Base-by-base conservation (phyloP, 92 coral and sea anemone genomes). In the Porites divaricata region DNA sequence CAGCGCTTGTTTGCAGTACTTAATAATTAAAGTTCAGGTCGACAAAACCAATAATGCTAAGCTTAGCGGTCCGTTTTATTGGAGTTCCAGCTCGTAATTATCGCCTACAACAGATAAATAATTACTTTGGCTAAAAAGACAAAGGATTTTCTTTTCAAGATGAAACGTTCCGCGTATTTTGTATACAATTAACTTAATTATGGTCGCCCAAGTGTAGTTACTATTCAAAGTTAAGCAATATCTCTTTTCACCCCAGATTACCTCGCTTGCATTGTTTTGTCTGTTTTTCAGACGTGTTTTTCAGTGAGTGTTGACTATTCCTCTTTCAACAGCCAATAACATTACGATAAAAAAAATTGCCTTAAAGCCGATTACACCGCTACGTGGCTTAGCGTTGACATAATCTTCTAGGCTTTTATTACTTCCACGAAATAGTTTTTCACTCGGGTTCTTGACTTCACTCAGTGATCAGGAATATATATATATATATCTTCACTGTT, bases 11-110 rank as follows among this genome's bases (percentile, higher is more conserved):
- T 9, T 5, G 14, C 9, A 41, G 24, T 71, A 14, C 69, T 80
- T 25, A 81, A 71, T 54, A 62, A 58, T 58, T 72, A 58, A 81
- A 59, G 70, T 78, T 22, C 59, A 14, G 20, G 20, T 72, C 25
- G 63, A 81, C 78, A 81, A 81, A 72, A 58, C 72, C 56, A 12
- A 81, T 72, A 81, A 72, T 57, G 62, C 2, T 6, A 57, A 22
- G 77, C 86, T 81, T 81, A 15, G 51, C 25, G 56, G 48, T 22
- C 54, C 68, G 24, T 81, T 70, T 57, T 69, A 81, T 56, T 71
- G 85, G 50, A 81, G 67, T 69, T 81, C 12, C 74, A 50, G 63
- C 64, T 52, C 65, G 50, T n/a, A 66, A 67, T 79, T 67, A 67
- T 67, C 63, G 11, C 74, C 83, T 67, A 19, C 74, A 79, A 79